Evolutionary conservation across 2,888 invertebrate genomes (phyloP).

Genomic region (Acrobasis consociella): DNA sequence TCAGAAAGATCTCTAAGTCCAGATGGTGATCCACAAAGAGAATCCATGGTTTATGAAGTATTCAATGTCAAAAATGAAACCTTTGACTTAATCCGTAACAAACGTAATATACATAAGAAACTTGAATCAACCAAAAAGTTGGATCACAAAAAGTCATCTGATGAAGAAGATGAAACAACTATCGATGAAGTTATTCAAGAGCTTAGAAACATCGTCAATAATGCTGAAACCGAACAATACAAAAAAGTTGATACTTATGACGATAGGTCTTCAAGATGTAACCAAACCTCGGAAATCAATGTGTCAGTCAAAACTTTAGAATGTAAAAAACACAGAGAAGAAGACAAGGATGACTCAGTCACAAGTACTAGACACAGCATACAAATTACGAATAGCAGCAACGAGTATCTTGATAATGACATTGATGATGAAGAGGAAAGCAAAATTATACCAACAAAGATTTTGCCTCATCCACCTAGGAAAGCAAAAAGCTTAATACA

Average conservation of each 20-base stretch:
- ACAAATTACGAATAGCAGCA: conserved; percentile 66
- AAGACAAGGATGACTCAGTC: conserved; percentile 78
- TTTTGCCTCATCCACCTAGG: conserved; percentile 91
- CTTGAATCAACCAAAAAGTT: conserved; percentile 57
- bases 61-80: conserved; percentile 84
- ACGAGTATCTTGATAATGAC: conserved; percentile 75
- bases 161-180: conserved; percentile 90
- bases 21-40: conserved; percentile 84
- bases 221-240: conserved; percentile 88
- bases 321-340: conserved; percentile 59
- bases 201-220: conserved; percentile 91
- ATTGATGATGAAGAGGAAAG: conserved; percentile 81
- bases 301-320: conserved; percentile 61
- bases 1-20: conserved; percentile 91
- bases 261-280: conserved; percentile 63
- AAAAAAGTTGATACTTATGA: conserved; percentile 65
- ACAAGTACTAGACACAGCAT: conserved; percentile 80
- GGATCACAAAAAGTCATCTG: conserved; percentile 69
- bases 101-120: conserved; percentile 68
- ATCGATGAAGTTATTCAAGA: conserved; percentile 95
- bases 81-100: conserved; percentile 73
- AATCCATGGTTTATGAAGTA: conserved; percentile 84
- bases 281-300: conserved; percentile 71
- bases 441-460: conserved; percentile 89
- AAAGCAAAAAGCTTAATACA: conserved; percentile 88